Conservation (phyloP, 2,113 vertebrate genomes). For the Thalassarche chlororhynchos region DNA sequence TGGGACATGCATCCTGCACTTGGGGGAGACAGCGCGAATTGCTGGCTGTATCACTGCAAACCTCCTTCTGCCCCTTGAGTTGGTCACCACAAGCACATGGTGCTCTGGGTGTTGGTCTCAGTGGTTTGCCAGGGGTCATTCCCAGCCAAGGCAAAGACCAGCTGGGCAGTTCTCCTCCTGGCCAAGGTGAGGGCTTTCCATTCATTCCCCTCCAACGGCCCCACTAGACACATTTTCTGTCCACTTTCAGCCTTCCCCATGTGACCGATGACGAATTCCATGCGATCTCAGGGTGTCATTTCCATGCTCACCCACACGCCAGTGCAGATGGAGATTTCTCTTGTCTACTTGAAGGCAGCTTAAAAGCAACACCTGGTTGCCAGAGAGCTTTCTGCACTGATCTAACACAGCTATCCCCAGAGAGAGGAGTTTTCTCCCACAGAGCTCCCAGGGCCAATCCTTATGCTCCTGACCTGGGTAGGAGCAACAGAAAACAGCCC, state of each 20-base stretch:
- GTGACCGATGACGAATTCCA: accelerated
- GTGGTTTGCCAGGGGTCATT: not conserved
- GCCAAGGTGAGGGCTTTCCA: not conserved
- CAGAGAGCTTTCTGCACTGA: not conserved
- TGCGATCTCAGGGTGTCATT: not conserved
- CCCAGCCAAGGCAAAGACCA: not conserved
- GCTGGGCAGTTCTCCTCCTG: not conserved
- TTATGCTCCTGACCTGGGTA: not conserved
- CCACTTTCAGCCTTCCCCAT: not conserved
- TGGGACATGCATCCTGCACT: not conserved
- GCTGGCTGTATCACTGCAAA: not conserved
- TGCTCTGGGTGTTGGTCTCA: not conserved
- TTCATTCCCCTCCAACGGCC: not conserved
- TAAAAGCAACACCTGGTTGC: not conserved
- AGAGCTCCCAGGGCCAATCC: not conserved
- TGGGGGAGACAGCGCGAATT: not conserved
- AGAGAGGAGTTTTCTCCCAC: not conserved
- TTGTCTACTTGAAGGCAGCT: not conserved
- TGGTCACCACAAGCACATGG: accelerated
- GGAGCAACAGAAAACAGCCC: not conserved
- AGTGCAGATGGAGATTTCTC: not conserved
- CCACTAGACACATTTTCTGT: not conserved
- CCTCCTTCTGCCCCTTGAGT: not conserved
- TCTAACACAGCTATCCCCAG: not conserved
- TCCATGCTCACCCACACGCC: not conserved